Evolutionary conservation across 2,113 vertebrate genomes (phyloP).

Genomic region (Lasiurus cinereus): DNA sequence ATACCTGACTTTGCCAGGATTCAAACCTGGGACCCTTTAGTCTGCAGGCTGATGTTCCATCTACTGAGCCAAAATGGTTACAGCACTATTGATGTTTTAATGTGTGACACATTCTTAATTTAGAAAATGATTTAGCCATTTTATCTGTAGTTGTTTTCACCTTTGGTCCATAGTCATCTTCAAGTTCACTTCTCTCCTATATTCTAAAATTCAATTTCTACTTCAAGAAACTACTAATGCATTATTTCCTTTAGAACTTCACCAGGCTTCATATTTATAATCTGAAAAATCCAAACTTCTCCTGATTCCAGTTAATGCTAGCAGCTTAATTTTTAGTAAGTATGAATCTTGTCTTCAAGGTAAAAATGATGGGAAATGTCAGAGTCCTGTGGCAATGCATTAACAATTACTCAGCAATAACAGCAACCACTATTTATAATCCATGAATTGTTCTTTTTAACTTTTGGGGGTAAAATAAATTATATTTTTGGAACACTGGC

Average conservation of each 20-base stretch:
- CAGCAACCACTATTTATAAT: conserved; percentile 1
- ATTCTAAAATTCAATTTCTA: not conserved
- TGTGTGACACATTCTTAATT: not conserved
- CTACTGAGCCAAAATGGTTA: too few species aligned
- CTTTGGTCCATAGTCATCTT: conserved; percentile 19
- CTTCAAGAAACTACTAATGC: not conserved
- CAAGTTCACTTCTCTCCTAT: not conserved
- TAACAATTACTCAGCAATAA: not conserved
- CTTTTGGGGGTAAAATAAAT: not conserved
- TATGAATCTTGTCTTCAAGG: not conserved
- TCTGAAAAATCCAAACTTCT: not conserved
- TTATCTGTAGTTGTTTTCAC: not conserved
- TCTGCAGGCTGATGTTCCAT: too few species aligned
- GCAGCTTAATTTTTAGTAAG: not conserved
- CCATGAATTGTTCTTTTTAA: not conserved
- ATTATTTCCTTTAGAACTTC: not conserved
- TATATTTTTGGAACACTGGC: not conserved
- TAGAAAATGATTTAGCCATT: not conserved
- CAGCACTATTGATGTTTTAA: not conserved
- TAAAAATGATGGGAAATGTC: not conserved
- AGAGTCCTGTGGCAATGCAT: not conserved
- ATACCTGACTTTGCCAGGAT: too few species aligned
- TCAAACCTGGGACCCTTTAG: too few species aligned
- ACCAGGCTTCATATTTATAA: not conserved
- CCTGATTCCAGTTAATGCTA: not conserved